A percentile compares a stretch with the other conserved stretches of the same genome.
These are phyloP conservation scores for Malurus cyaneus DNA, from an alignment of 2,113 vertebrate genomes.

Conservation along the genomic window DNA sequence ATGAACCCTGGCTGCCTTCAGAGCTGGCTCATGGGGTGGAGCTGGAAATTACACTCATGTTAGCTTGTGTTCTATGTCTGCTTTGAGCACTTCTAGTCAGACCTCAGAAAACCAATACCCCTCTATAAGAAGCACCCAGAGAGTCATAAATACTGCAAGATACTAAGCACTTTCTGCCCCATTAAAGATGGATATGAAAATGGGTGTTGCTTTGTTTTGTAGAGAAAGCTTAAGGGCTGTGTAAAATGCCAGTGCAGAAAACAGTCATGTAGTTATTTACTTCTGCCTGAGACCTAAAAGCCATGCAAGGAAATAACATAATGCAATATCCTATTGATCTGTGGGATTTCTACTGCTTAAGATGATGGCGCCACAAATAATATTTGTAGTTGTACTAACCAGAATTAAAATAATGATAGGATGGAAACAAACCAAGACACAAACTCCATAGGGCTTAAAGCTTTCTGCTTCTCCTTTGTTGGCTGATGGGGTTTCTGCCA, in stretches of 20 bases:
- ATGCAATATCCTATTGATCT: constrained; percentile 22
- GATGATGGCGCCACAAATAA: neutral
- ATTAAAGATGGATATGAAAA: neutral
- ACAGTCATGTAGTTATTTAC: neutral
- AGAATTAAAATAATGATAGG: neutral
- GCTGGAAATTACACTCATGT: neutral
- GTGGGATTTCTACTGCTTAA: neutral
- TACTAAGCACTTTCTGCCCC: neutral
- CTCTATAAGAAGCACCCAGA: neutral
- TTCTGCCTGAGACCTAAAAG: neutral
- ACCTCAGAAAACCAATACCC: neutral
- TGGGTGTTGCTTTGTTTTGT: neutral
- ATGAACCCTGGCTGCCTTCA: rapidly evolving
- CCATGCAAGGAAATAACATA: neutral
- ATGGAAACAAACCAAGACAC: neutral
- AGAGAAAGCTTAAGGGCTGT: neutral
- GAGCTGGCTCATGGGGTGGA: neutral
- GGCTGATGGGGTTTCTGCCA: neutral
- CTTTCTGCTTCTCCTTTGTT: neutral
- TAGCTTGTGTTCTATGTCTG: neutral
- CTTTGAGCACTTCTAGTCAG: neutral
- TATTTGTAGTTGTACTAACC: neutral
- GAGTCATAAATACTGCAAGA: neutral
- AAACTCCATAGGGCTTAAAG: neutral
- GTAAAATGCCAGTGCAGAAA: neutral